Evolutionary conservation across 2,888 invertebrate species (phyloP), one percentile per base, ranked within the genome.

Genomic region (Dioctria rufipes): DNA sequence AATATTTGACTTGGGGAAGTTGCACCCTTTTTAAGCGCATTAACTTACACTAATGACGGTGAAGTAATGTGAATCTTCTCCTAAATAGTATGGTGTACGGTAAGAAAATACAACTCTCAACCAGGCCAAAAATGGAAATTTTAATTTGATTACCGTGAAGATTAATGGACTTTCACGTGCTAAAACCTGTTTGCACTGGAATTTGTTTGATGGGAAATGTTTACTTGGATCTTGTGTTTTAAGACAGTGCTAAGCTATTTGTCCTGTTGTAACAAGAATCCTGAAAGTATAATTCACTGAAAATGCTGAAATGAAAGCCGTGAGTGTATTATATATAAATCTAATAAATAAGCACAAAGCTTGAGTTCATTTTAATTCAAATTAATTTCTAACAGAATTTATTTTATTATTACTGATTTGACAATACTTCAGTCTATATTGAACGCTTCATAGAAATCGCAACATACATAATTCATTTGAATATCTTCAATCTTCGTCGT

Each of bases 31-130:
- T 78, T 78, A 81, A 75, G 63, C 63, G 71, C 78, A 81, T 81
- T 81, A 81, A 78, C 81, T 78, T 54, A 51, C 80, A 78, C 81
- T 81, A 81, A 81, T 81, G 81, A 81, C 78, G 78, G 69, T 71
- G 65, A 67, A 65, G 61, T 66, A 66, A 58, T 79, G 66, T 58
- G 67, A 49, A 43, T 37, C 54, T 11, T n/a, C 58, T 42, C 79
- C 79, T 77, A 54, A 49, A 40, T 79, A n/a, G 46, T 43, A 6
- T 13, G 46, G 63, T 49, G 25, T 39, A 37, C 63, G 25, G 54
- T 54, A 43, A n/a, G 37, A 42, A 75, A 75, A 60, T 40, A 75
- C 43, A 58, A 58, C 25, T 42, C 75, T 42, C 43, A n/a, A 9
- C 37, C 39, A n/a, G 75, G 61, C 13, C 61, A 60, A 75, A 75